A percentile compares a stretch with the other conserved stretches of the same genome.
phyloP scores from a whole-genome alignment of 2,113 vertebrate genomes.

The Ia io region DNA sequence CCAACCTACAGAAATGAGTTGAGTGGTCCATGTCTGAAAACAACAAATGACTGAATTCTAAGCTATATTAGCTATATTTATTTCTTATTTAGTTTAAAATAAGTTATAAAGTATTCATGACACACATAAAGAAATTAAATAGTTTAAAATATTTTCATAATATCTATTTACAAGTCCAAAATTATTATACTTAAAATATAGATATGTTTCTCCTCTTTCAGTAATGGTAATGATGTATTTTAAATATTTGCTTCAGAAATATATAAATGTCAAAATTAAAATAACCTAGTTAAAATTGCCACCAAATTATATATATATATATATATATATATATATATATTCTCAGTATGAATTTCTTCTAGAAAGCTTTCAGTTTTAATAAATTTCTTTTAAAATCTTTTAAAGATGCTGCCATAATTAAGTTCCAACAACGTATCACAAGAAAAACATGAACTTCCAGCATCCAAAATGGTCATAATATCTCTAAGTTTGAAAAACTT shows the following conservation, averaged over 20 bases:
- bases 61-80: constrained; percentile 9
- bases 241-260: constrained; percentile 65
- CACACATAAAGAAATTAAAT: neutral
- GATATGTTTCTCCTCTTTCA: constrained; percentile 12
- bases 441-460: constrained; percentile 51
- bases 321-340: neutral
- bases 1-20: neutral
- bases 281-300: constrained; percentile 43
- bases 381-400: constrained; percentile 43
- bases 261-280: constrained; percentile 60
- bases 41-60: constrained; percentile 7
- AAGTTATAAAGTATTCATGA: constrained; percentile 39
- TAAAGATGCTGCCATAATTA: constrained; percentile 51
- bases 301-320: neutral
- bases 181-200: constrained; percentile 41
- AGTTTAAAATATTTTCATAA: constrained; percentile 38
- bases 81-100: constrained; percentile 46
- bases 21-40: constrained; percentile 3
- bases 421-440: constrained; percentile 38
- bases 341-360: constrained; percentile 51
- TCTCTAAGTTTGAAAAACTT: constrained; percentile 46
- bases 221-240: constrained; percentile 46
- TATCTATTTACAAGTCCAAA: neutral
- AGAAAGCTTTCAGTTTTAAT: neutral
- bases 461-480: constrained; percentile 32